A percentile compares a stretch with the other conserved stretches of the same genome.
Conservation (phyloP, 1,140 invertebrate genomes). For the Drosophila bipectinata region DNA sequence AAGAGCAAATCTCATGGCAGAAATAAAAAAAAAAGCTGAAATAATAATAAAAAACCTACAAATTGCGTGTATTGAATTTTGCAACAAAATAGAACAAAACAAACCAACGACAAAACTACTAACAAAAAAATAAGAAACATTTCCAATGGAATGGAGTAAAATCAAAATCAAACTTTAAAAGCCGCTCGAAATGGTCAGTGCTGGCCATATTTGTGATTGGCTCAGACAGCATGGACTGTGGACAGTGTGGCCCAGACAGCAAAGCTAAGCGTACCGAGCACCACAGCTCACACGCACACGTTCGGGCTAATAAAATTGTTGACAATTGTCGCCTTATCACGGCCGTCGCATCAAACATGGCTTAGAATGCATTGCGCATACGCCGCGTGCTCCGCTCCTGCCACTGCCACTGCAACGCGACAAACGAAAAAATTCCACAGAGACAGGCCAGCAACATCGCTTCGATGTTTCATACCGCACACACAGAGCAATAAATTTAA, state of each 20-base stretch:
- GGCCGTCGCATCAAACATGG: constrained; percentile 67
- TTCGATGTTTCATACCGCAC: constrained; percentile 42
- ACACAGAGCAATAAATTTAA: constrained; percentile 75
- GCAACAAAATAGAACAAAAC: constrained; percentile 59
- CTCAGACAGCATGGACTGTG: constrained; percentile 30
- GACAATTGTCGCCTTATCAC: constrained; percentile 80
- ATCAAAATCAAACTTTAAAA: constrained; percentile 61
- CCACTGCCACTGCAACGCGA: constrained; percentile 11
- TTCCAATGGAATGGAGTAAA: constrained; percentile 62
- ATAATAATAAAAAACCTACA: constrained; percentile 45
- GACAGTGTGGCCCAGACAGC: background rate
- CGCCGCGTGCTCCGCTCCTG: constrained; percentile 40
- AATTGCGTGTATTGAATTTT: constrained; percentile 61
- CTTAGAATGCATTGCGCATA: constrained; percentile 62
- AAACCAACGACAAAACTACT: constrained; percentile 44
- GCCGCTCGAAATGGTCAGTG: constrained; percentile 62
- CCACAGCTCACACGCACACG: constrained; percentile 2
- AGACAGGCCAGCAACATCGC: constrained; percentile 11
- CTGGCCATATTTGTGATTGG: constrained; percentile 75
- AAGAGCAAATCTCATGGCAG: constrained; percentile 41
- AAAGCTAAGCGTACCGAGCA: constrained; percentile 1
- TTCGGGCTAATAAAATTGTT: constrained; percentile 73
- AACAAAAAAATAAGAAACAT: constrained; percentile 19
- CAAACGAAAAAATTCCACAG: constrained; percentile 33
- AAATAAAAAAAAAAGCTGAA: constrained; percentile 2